A percentile compares a stretch with the other conserved stretches of the same genome.
Evolutionary conservation across 2,113 vertebrate genomes (phyloP).

Genomic region (Eudyptes chrysolophus): DNA sequence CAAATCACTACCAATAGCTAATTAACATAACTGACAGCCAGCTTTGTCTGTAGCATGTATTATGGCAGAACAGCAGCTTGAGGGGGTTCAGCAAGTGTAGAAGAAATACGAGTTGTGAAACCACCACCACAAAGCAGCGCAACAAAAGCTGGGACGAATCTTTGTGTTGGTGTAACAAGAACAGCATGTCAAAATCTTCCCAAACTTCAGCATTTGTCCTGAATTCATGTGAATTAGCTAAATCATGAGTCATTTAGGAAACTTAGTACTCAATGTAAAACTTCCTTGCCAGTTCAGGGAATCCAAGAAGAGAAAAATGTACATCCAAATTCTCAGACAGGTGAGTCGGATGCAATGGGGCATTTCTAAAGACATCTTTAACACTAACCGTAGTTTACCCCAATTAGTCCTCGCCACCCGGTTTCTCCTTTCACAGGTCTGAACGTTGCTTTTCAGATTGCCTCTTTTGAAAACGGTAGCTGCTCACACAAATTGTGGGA

Average conservation of each 20-base stretch:
- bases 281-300: not conserved
- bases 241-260: not conserved
- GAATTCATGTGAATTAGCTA: not conserved
- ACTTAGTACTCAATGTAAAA: not conserved
- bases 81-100: not conserved
- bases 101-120: conserved; percentile 5
- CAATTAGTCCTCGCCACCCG: not conserved
- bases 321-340: not conserved
- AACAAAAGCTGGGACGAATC: not conserved
- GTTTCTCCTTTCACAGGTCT: not conserved
- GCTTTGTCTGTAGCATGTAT: not conserved
- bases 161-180: not conserved
- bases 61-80: not conserved
- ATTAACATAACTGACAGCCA: not conserved
- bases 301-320: not conserved
- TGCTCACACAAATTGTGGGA: not conserved
- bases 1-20: conserved; percentile 7
- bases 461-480: not conserved
- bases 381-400: not conserved
- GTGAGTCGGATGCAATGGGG: not conserved
- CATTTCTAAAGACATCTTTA: not conserved
- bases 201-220: not conserved
- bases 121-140: not conserved
- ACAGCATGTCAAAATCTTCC: not conserved
- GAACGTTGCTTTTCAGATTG: not conserved